Evolutionary conservation across 2,113 vertebrate genomes (phyloP).

Genomic region (Rhea americana): DNA sequence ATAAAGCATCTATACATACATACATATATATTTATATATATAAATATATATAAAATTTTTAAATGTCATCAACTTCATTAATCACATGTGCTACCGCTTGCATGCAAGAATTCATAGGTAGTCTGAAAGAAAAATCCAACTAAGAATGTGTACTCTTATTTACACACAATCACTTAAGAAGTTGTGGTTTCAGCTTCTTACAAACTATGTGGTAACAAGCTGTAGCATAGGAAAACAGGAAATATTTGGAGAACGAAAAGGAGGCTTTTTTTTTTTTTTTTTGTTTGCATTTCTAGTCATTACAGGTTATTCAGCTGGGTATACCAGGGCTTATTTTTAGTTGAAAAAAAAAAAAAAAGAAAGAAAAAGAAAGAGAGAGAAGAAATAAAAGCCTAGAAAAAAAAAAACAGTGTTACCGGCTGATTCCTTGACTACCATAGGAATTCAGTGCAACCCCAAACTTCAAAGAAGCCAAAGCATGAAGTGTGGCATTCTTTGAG

Average conservation of each 20-base stretch:
- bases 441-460: neutral
- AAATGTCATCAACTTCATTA: neutral
- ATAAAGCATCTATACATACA: neutral
- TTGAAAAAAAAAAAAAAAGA: neutral
- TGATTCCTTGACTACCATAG: neutral
- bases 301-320: neutral
- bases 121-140: slow-evolving; percentile 2
- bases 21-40: no score
- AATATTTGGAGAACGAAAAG: neutral
- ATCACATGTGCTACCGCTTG: neutral
- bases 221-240: slow-evolving; percentile 46
- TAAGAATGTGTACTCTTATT: slow-evolving; percentile 27
- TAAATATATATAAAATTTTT: neutral
- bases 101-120: neutral
- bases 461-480: neutral
- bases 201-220: slow-evolving; percentile 6
- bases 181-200: neutral
- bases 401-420: neutral
- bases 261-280: neutral
- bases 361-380: no score
- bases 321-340: neutral
- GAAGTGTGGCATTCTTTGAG: neutral
- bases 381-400: neutral
- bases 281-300: neutral
- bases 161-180: neutral